A percentile compares a stretch with the other conserved stretches of the same genome.
Evolutionary conservation across 2,888 invertebrate species (phyloP).

Genomic region (Leptopilina drosophilae): DNA sequence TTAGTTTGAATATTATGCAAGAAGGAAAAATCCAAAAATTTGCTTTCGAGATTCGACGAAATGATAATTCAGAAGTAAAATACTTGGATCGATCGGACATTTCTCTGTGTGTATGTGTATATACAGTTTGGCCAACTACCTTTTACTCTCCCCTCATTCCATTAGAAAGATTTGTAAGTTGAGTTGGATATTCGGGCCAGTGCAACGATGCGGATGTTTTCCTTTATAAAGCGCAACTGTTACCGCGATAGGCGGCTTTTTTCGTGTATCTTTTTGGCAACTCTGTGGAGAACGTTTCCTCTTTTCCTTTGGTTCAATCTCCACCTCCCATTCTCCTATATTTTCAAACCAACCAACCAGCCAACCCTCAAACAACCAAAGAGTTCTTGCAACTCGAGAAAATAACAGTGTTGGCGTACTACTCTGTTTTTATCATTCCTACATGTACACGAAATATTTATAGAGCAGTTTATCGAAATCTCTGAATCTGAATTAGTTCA

Average conservation of each 20-base stretch:
- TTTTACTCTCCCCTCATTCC: neutral
- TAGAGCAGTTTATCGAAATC: too few relatives aligned
- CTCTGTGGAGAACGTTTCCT: neutral
- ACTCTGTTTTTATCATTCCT: constrained; percentile 47
- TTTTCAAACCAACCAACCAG: constrained; percentile 41
- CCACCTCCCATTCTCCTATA: neutral
- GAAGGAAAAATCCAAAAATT: neutral
- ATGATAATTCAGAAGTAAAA: neutral
- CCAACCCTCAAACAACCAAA: constrained; percentile 35
- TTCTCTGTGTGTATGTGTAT: too few relatives aligned
- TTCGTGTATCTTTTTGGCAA: constrained; percentile 16
- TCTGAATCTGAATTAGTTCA: too few relatives aligned
- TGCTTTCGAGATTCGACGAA: neutral
- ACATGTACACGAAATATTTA: neutral
- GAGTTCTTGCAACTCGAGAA: constrained; percentile 53
- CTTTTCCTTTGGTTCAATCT: neutral
- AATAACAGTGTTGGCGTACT: constrained; percentile 60
- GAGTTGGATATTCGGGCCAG: constrained; percentile 24
- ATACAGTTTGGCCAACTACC: constrained; percentile 8
- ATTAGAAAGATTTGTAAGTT: constrained; percentile 26
- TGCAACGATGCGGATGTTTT: constrained; percentile 18
- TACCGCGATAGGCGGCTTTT: constrained; percentile 13
- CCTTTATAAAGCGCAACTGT: constrained; percentile 3
- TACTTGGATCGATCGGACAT: constrained; percentile 16
- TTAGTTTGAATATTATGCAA: neutral